A percentile compares a stretch with the other conserved stretches of the same genome.
phyloP scores from a whole-genome alignment of 2,113 vertebrate genomes.

The Caranx ignobilis region DNA sequence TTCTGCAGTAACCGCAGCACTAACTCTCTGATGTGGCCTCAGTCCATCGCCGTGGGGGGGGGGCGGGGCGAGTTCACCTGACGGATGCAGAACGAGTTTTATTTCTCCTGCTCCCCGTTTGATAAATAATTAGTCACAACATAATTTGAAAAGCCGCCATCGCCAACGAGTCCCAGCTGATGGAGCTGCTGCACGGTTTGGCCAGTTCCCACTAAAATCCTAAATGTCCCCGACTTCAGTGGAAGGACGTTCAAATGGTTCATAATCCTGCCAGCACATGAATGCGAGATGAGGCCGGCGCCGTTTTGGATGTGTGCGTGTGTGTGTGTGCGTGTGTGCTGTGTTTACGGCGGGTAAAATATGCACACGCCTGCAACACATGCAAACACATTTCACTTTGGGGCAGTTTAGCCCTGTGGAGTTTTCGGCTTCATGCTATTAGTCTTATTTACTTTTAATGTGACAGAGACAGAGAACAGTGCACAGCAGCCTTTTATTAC shows the following conservation, averaged over 20 bases:
- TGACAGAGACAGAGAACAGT: slow-evolving; percentile 77
- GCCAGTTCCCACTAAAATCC: slow-evolving; percentile 28
- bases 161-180: slow-evolving; percentile 17
- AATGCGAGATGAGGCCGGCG: slow-evolving; percentile 38
- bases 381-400: slow-evolving; percentile 48
- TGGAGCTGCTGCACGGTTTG: slow-evolving; percentile 35
- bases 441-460: slow-evolving; percentile 82
- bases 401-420: slow-evolving; percentile 56
- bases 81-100: background rate
- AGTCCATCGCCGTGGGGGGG: background rate
- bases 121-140: slow-evolving; percentile 47
- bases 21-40: background rate
- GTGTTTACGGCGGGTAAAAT: slow-evolving; percentile 9
- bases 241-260: slow-evolving; percentile 22
- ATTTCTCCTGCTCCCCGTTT: background rate
- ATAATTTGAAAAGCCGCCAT: slow-evolving; percentile 37
- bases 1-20: too few species aligned
- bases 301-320: slow-evolving; percentile 3
- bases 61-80: background rate
- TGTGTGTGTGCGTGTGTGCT: too few species aligned
- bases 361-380: slow-evolving; percentile 14
- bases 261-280: slow-evolving; percentile 43
- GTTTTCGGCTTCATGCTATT: slow-evolving; percentile 69
- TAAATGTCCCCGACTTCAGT: slow-evolving; percentile 40
- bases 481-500: slow-evolving; percentile 77